A percentile compares a stretch with the other conserved stretches of the same genome.
Conservation (phyloP, 2,113 vertebrate species). For the Macrotis lagotis region DNA sequence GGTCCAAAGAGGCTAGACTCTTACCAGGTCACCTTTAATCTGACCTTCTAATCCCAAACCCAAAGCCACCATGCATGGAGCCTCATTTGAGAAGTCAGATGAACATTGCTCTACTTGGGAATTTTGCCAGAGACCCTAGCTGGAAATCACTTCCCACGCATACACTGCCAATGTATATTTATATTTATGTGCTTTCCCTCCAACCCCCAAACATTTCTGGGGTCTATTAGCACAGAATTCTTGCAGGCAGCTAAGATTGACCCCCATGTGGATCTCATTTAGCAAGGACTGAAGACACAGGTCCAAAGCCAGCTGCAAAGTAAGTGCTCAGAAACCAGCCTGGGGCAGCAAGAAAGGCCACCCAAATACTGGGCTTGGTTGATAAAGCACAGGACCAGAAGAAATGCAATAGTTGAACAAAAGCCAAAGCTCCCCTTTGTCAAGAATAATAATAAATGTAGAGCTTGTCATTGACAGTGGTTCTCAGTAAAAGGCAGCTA, state of each 20-base stretch:
- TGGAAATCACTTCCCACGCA: not conserved
- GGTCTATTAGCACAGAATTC: not conserved
- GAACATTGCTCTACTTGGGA: not conserved
- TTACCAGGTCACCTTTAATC: not conserved
- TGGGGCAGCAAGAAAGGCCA: not conserved
- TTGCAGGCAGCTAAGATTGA: not conserved
- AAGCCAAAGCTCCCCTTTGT: not conserved
- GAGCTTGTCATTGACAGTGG: not conserved
- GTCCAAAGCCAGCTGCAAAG: not conserved
- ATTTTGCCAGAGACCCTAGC: not conserved
- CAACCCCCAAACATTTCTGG: not conserved
- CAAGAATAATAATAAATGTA: not conserved
- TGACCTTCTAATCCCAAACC: not conserved
- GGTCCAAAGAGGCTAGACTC: not conserved
- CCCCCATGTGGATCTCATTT: not conserved
- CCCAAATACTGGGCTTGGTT: not conserved
- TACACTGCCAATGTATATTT: fast-evolving
- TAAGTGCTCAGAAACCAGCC: not conserved
- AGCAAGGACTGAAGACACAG: not conserved
- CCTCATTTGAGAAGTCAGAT: not conserved
- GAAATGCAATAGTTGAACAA: not conserved
- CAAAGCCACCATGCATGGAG: not conserved
- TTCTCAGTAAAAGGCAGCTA: not conserved
- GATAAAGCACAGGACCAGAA: not conserved
- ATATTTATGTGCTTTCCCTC: not conserved